phyloP scores from a whole-genome alignment of 2,888 invertebrate genomes.

The Atethmia centrago region DNA sequence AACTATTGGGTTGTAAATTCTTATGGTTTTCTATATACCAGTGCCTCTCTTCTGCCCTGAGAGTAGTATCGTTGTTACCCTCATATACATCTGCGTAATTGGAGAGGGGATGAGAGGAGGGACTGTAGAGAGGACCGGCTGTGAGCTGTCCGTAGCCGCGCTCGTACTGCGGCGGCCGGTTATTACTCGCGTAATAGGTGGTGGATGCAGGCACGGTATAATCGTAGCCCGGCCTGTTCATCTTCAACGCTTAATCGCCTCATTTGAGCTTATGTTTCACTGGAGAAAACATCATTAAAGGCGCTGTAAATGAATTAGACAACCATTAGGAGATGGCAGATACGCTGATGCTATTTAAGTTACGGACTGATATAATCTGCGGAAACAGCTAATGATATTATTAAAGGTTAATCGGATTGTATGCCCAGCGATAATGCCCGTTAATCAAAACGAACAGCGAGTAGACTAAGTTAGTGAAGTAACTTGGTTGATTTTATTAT shows the following conservation, averaged over 20 bases:
- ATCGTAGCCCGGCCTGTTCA: conserved; percentile 90
- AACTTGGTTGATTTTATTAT: conserved; percentile 84
- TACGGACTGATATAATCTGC: conserved; percentile 53
- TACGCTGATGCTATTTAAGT: conserved; percentile 77
- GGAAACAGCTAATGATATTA: conserved; percentile 48
- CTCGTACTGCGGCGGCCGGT: conserved; percentile 87
- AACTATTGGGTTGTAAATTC: conserved; percentile 82
- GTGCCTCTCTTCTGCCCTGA: conserved; percentile 88
- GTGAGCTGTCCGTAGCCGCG: conserved; percentile 86
- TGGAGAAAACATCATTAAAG: conserved; percentile 73
- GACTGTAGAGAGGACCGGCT: conserved; percentile 84
- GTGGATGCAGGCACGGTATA: conserved; percentile 88
- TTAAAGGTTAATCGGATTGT: conserved; percentile 58
- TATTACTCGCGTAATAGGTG: conserved; percentile 86
- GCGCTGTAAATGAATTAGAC: conserved; percentile 68
- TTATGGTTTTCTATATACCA: conserved; percentile 90
- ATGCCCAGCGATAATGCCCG: conserved; percentile 40
- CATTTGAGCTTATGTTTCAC: conserved; percentile 86
- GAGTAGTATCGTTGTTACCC: conserved; percentile 89
- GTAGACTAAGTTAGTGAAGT: conserved; percentile 72
- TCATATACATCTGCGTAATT: conserved; percentile 89
- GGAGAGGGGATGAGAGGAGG: conserved; percentile 86
- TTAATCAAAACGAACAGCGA: conserved; percentile 57
- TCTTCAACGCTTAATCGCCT: conserved; percentile 87
- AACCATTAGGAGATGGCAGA: conserved; percentile 54